Evolutionary conservation across 1,140 invertebrate genomes (phyloP).

Genomic region (Drosophila bipectinata): DNA sequence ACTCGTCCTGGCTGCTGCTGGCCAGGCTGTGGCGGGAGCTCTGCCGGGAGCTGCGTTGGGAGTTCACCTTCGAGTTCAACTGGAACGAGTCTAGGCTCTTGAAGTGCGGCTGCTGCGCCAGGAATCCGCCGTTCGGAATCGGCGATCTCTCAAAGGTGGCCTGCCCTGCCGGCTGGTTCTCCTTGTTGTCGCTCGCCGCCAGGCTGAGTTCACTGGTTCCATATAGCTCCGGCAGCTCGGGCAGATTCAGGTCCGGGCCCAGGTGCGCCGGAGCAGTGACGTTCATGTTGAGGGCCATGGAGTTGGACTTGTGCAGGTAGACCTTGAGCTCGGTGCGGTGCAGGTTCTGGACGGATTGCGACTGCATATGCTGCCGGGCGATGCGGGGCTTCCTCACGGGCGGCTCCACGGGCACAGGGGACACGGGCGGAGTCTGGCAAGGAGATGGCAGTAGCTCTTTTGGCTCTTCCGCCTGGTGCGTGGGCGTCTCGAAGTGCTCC

Average conservation of each 20-base stretch:
- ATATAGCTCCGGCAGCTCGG: conserved; percentile 68
- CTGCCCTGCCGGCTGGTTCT: conserved; percentile 26
- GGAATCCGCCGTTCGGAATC: conserved; percentile 36
- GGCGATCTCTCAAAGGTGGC: conserved; percentile 8
- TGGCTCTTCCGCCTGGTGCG: conserved; percentile 14
- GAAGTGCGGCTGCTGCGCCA: conserved; percentile 61
- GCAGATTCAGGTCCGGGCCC: conserved; percentile 52
- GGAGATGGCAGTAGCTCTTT: not conserved
- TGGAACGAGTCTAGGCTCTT: conserved; percentile 72
- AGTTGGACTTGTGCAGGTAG: conserved; percentile 75
- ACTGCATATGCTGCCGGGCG: conserved; percentile 61
- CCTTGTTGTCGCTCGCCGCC: conserved; percentile 59
- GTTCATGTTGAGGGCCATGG: conserved; percentile 66
- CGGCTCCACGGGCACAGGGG: conserved; percentile 18
- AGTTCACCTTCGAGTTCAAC: conserved; percentile 12
- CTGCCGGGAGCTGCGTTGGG: conserved; percentile 15
- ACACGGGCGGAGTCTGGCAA: not conserved
- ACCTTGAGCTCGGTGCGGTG: conserved; percentile 75
- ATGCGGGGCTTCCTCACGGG: conserved; percentile 49
- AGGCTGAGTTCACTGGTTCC: conserved; percentile 64
- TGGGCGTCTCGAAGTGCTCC: conserved; percentile 36
- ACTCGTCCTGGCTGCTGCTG: conserved; percentile 49
- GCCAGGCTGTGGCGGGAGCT: conserved; percentile 42
- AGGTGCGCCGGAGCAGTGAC: conserved; percentile 51
- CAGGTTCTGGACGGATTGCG: conserved; percentile 77